Evolutionary conservation across 1,140 invertebrate genomes (phyloP), one percentile per base, ranked within the genome.

Genomic region (Olivierus martensii): DNA sequence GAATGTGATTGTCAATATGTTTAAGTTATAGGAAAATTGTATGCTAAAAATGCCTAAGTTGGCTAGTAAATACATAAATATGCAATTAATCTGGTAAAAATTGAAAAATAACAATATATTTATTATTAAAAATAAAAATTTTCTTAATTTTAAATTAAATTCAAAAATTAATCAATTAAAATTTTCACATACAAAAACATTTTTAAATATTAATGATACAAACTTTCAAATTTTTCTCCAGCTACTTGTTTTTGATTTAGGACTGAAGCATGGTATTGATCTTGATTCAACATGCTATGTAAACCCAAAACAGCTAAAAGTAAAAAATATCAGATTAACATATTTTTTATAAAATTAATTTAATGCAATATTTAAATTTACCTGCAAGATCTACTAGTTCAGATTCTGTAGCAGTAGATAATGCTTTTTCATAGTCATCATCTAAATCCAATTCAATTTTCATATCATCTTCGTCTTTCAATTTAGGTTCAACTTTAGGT

Each of bases 251-350:
- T 85, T 71, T 90, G 91, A 72, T 92, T 92, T 52, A 89, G 68
- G 46, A 93, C 70, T 39, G 93, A 95, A 48, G 93, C 92, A 72
- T 98, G 91, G 71, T 96, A 99, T 71, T 99, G 95, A 68, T 96
- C 92, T 77, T 99, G 95, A 73, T 97, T 99, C 82, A 99, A 87
- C 87, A 99, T 96, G 47, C 93, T 97, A 73, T 98, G 94, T 75
- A 99, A 95, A 63, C 95, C 95, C 57, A 98, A 77, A 71, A 97
- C 95, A 73, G 92, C 93, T 92, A 71, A 59, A 62, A 18, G 60
- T 49, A 36, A 42, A 39, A 46, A 36, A 53, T n/a, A 12, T 9
- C 14, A 10, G 5, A 42, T 41, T 19, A n/a, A 5, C n/a, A 15
- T 7, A 35, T 14, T 49, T 5, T 6, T 15, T 19, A 15, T 19